Base-by-base conservation (phyloP, 1,140 invertebrate species). In the Nephotettix cincticeps region DNA sequence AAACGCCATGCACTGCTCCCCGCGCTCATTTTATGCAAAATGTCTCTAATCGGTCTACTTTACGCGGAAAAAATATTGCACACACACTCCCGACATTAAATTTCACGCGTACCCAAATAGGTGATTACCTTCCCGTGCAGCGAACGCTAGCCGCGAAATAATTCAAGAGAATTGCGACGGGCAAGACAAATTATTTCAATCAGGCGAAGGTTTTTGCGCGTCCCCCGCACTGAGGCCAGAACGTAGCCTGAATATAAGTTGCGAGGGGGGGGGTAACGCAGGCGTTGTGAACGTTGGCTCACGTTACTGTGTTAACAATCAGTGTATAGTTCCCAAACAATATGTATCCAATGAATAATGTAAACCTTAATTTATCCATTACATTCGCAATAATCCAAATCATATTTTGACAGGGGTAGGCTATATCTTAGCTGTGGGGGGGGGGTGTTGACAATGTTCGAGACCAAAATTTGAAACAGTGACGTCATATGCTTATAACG, bases 111-210 rank as follows among this genome's bases (percentile, higher is more conserved):
- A 51, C 36, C 36, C 21, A 51, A 51, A n/a, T 4, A 19, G 21
- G 4, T n/a, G 3, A 21, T 17, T 19, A 17, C 14, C 6, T 6
- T 17, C 14, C 6, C 47, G 4, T 3, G 3, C 21, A n/a, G 47
- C 3, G 56, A 61, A 6, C 14, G 56, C 21, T 25, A 6, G 56
- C n/a, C 27, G 25, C 28, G 28, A 61, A 61, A 61, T 61, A 61
- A 61, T 61, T 61, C 56, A 61, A 61, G 56, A n/a, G 28, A 61
- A 61, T 61, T 61, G 25, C 56, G 25, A 61, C 14, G 56, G 21
- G n/a, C 56, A 61, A 61, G 56, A 61, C 56, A 61, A 61, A 61
- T 61, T 25, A 61, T 61, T 61, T 61, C 56, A 61, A 61, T 61
- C 56, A 51, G 6, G 47, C 36, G 36, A 17, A 21, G 47, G 47